A percentile compares a stretch with the other conserved stretches of the same genome.
phyloP scores from a whole-genome alignment of 2,888 invertebrate species.

The Amorpha juglandis region DNA sequence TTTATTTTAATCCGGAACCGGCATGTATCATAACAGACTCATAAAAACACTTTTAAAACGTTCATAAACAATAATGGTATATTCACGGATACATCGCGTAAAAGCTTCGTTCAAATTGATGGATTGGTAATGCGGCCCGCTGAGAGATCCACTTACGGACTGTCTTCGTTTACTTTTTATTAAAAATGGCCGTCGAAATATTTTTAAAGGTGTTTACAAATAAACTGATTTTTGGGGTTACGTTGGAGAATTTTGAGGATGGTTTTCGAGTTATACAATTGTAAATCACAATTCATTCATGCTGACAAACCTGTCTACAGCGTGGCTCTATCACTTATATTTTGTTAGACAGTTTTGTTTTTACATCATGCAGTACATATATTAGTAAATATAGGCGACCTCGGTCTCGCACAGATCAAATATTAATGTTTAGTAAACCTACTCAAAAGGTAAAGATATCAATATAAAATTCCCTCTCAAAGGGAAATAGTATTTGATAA shows the following conservation, averaged over 20 bases:
- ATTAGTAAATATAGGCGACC: too few relatives aligned
- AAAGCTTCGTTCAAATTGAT: slow-evolving; percentile 28
- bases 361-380: too few relatives aligned
- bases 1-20: not conserved
- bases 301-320: too few relatives aligned
- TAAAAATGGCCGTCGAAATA: slow-evolving; percentile 49
- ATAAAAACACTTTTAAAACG: slow-evolving; percentile 10
- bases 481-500: too few relatives aligned
- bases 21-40: slow-evolving; percentile 7
- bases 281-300: not conserved
- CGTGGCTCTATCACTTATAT: too few relatives aligned
- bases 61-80: slow-evolving; percentile 20
- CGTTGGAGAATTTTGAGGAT: not conserved
- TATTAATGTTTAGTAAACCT: too few relatives aligned
- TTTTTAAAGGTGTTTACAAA: slow-evolving; percentile 41
- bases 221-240: slow-evolving; percentile 42
- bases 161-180: slow-evolving; percentile 36
- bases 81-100: slow-evolving; percentile 3
- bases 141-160: slow-evolving; percentile 48
- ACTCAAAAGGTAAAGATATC: too few relatives aligned
- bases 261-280: not conserved
- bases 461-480: too few relatives aligned
- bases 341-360: too few relatives aligned
- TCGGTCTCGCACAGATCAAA: too few relatives aligned
- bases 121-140: slow-evolving; percentile 45